Percentiles rank a stretch among this genome's conserved stretches.
These are phyloP conservation scores for Spinibarbus caldwelli DNA, from an alignment of 2,797 vertebrate species.

Conservation along the genomic window DNA sequence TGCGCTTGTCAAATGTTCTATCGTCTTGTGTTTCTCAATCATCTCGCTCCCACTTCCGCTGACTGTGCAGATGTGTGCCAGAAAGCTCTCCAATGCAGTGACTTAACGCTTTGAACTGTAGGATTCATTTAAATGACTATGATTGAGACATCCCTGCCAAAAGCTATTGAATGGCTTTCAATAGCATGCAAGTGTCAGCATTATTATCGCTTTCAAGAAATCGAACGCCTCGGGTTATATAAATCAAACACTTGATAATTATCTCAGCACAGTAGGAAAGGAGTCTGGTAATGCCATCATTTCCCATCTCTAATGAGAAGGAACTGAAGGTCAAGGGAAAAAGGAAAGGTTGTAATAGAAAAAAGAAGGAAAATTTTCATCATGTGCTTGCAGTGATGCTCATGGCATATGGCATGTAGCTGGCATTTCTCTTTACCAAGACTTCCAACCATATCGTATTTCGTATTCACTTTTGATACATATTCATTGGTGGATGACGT, in stretches of 20 bases:
- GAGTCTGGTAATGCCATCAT: constrained; percentile 17
- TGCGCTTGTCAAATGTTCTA: constrained; percentile 31
- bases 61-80: constrained; percentile 45
- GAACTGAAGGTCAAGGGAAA: constrained; percentile 36
- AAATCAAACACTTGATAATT: constrained; percentile 48
- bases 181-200: constrained; percentile 36
- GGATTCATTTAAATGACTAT: constrained; percentile 37
- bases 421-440: background rate
- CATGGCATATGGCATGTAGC: constrained; percentile 11
- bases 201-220: constrained; percentile 39
- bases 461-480: background rate
- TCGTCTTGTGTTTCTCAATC: constrained; percentile 7
- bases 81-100: constrained; percentile 22
- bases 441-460: background rate
- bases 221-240: constrained; percentile 21
- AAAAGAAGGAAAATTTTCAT: background rate
- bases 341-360: constrained; percentile 23
- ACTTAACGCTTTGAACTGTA: constrained; percentile 40
- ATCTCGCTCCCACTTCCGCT: constrained; percentile 20
- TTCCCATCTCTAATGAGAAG: constrained; percentile 27
- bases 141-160: constrained; percentile 42
- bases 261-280: constrained; percentile 25
- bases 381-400: background rate
- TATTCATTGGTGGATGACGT: background rate
- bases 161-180: constrained; percentile 45